Percentiles rank a stretch among this genome's conserved stretches.
Conservation (phyloP, 30 jellyfish, hydroid and myxozoan species). For the Mastigias papua region DNA sequence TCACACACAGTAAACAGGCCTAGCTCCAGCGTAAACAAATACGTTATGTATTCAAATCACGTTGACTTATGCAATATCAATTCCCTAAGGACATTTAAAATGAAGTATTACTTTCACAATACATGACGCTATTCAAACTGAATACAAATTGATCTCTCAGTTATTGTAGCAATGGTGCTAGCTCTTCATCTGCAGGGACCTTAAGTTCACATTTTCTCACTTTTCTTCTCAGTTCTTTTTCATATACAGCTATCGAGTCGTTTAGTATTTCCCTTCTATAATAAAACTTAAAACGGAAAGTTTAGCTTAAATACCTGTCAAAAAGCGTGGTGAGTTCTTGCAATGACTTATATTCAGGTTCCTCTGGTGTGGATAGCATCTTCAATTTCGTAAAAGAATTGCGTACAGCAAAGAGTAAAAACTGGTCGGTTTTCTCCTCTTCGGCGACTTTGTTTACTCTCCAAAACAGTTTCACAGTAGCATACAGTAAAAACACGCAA, state of each 20-base stretch:
- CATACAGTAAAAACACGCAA: no score
- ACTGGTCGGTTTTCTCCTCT: constrained; percentile 66
- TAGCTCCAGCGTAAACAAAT: no score
- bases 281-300: constrained; percentile 70
- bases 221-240: constrained; percentile 53
- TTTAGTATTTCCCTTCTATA: constrained; percentile 66
- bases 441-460: no score
- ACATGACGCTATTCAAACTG: no score
- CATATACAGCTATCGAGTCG: no score
- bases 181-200: constrained; percentile 19
- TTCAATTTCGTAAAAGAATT: constrained; percentile 65
- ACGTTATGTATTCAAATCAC: no score
- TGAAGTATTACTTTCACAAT: no score
- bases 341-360: constrained; percentile 55
- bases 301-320: constrained; percentile 58
- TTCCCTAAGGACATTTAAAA: no score
- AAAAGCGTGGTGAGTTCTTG: no score
- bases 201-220: constrained; percentile 72
- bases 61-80: no score
- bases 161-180: constrained; percentile 59
- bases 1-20: no score
- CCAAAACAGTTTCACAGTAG: constrained; percentile 60
- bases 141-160: no score
- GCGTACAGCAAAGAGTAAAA: constrained; percentile 65
- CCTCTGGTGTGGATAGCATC: constrained; percentile 67